A percentile compares a stretch with the other conserved stretches of the same genome.
Conservation (phyloP, 1,140 invertebrate genomes). For the Charaxes varanes region DNA sequence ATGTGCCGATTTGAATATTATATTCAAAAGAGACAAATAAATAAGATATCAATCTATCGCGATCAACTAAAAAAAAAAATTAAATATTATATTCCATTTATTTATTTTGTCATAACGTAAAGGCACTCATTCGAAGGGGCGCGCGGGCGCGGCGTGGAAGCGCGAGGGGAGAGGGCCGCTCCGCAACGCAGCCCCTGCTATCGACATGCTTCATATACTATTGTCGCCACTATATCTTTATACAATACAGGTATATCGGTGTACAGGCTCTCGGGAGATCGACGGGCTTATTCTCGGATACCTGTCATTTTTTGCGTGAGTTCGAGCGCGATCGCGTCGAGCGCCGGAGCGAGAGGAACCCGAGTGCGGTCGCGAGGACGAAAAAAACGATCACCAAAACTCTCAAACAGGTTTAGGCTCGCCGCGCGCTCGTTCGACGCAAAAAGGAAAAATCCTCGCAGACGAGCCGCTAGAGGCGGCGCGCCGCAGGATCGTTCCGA, state of each 20-base stretch:
- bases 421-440: constrained; percentile 47
- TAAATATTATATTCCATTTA: constrained; percentile 71
- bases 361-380: constrained; percentile 33
- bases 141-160: constrained; percentile 45
- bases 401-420: constrained; percentile 52
- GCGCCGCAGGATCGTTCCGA: constrained; percentile 33
- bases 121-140: constrained; percentile 52
- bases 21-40: constrained; percentile 70
- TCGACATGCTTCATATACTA: constrained; percentile 40
- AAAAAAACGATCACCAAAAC: constrained; percentile 68
- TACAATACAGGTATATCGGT: constrained; percentile 44
- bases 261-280: constrained; percentile 45
- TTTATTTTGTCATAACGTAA: constrained; percentile 59
- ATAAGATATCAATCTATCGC: constrained; percentile 69
- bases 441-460: constrained; percentile 58
- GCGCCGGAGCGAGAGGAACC: constrained; percentile 33
- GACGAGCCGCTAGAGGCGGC: constrained; percentile 38
- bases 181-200: constrained; percentile 28
- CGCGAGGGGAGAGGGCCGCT: constrained; percentile 37
- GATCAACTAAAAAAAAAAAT: constrained; percentile 71
- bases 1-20: constrained; percentile 68
- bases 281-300: constrained; percentile 39
- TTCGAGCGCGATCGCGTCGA: constrained; percentile 31
- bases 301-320: constrained; percentile 48
- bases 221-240: constrained; percentile 41